Evolutionary conservation across 2,888 invertebrate genomes (phyloP).

Genomic region (Zygothrica quintamaculata): DNA sequence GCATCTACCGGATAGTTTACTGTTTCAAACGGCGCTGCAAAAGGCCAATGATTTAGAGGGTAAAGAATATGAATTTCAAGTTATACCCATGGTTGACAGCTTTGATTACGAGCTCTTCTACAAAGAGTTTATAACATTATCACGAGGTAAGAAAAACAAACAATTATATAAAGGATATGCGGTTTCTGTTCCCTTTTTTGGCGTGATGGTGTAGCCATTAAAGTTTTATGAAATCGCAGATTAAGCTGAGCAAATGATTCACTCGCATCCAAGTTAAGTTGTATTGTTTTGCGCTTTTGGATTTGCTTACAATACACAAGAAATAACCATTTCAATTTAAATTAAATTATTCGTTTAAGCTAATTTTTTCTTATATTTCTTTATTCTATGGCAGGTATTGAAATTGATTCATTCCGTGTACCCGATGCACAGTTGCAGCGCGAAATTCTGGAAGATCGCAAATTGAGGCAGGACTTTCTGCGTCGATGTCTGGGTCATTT

Average conservation of each 20-base stretch:
- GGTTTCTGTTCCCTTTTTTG: conserved; percentile 62
- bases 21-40: conserved; percentile 86
- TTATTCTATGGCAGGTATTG: conserved; percentile 79
- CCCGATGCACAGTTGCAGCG: conserved; percentile 84
- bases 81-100: conserved; percentile 85
- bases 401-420: conserved; percentile 83
- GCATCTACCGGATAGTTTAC: conserved; percentile 65
- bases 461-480: conserved; percentile 87
- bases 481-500: conserved; percentile 87
- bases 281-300: conserved; percentile 53
- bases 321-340: no score
- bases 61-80: conserved; percentile 87
- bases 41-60: conserved; percentile 88
- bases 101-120: conserved; percentile 83
- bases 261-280: conserved; percentile 61
- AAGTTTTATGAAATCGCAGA: conserved; percentile 63
- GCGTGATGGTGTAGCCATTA: conserved; percentile 23
- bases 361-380: no score
- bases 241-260: conserved; percentile 56
- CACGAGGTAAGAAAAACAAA: conserved; percentile 59
- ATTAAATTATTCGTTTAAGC: no score
- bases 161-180: background rate
- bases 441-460: conserved; percentile 84
- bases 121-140: conserved; percentile 82
- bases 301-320: conserved; percentile 40